These are phyloP conservation scores for Alces alces DNA, from an alignment of 2,113 vertebrate genomes.

Conservation along the genomic window DNA sequence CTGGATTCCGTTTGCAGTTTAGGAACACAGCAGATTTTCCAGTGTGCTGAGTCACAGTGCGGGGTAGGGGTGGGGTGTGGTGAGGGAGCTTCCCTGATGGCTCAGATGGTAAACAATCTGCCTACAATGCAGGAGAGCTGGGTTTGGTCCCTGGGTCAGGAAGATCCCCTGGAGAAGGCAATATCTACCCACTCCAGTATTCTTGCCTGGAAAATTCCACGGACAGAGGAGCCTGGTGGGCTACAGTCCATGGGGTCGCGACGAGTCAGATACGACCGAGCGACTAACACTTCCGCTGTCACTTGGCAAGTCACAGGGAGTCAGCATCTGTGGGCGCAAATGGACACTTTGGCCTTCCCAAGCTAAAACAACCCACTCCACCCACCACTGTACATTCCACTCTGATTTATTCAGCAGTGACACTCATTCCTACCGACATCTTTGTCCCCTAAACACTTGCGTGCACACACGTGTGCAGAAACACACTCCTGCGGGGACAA, in stretches of 20 bases:
- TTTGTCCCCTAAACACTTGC: not conserved
- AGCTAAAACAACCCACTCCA: not conserved
- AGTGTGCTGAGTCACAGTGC: not conserved
- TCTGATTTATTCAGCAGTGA: not conserved
- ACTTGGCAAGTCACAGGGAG: not conserved
- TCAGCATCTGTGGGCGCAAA: not conserved
- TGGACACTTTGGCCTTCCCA: not conserved
- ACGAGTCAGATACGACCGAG: not conserved
- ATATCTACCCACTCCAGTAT: not conserved
- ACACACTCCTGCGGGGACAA: not conserved
- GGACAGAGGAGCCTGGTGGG: not conserved
- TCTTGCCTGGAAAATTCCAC: not conserved
- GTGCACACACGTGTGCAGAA: fast-evolving
- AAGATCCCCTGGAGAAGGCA: not conserved
- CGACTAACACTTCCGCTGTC: not conserved
- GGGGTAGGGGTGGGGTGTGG: not conserved
- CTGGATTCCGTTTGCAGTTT: not conserved
- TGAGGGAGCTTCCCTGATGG: not conserved
- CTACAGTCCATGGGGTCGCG: fast-evolving
- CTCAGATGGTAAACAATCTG: not conserved
- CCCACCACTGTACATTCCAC: not conserved
- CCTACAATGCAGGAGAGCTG: not conserved
- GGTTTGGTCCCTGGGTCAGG: not conserved
- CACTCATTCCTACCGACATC: not conserved
- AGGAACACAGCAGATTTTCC: not conserved